Conservation (phyloP, 2,888 invertebrate species). For the Stenurella melanura region DNA sequence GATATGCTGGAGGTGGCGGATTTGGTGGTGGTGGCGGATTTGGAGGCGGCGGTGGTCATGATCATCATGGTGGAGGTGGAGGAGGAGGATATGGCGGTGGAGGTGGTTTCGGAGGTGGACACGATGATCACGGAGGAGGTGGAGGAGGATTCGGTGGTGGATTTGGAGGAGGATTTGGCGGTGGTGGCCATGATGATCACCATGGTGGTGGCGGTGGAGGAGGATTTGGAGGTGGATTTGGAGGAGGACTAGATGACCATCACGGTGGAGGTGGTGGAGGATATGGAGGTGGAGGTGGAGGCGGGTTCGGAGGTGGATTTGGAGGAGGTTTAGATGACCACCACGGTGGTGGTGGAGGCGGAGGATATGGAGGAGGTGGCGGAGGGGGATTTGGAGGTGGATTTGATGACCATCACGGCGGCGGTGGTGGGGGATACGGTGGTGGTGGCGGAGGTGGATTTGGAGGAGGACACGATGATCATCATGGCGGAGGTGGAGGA, state of each 20-base stretch:
- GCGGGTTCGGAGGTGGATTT: constrained; percentile 26
- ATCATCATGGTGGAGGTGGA: constrained; percentile 39
- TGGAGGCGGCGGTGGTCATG: constrained; percentile 43
- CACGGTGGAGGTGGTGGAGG: neutral
- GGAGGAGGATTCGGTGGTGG: constrained; percentile 41
- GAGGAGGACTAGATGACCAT: constrained; percentile 17
- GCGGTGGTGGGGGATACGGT: constrained; percentile 33
- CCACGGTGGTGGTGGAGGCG: constrained; percentile 30
- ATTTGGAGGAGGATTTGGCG: constrained; percentile 36
- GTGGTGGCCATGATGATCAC: constrained; percentile 35
- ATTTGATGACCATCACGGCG: constrained; percentile 4
- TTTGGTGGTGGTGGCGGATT: constrained; percentile 42
- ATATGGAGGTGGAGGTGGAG: neutral
- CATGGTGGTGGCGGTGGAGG: constrained; percentile 41
- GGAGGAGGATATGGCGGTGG: constrained; percentile 30
- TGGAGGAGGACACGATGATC: constrained; percentile 32
- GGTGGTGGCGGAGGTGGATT: constrained; percentile 37
- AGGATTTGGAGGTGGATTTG: constrained; percentile 41
- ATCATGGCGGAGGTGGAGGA: constrained; percentile 30
- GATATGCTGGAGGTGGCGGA: constrained; percentile 29
- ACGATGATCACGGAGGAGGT: constrained; percentile 40
- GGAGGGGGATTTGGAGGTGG: constrained; percentile 39
- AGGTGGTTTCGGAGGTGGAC: constrained; percentile 42
- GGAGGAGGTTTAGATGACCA: constrained; percentile 27
- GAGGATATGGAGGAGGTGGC: constrained; percentile 33